Evolutionary conservation across 2,113 vertebrate species (phyloP).

Genomic region (Chloropsis hardwickii): DNA sequence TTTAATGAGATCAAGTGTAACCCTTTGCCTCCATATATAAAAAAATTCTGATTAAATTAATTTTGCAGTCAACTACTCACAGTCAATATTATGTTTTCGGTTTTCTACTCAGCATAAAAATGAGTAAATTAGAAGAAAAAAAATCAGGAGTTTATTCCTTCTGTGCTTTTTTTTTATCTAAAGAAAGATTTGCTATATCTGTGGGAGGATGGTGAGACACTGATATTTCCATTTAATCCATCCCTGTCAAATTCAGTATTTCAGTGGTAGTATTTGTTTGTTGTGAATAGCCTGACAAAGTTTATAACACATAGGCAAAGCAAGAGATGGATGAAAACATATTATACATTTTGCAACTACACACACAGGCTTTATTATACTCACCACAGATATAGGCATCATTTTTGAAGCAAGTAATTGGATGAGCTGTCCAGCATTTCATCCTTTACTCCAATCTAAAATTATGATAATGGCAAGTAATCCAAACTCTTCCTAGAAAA

Average conservation of each 20-base stretch:
- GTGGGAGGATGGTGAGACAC: neutral
- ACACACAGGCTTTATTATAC: neutral
- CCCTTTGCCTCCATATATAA: neutral
- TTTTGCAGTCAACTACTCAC: neutral
- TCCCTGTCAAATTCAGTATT: neutral
- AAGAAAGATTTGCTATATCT: neutral
- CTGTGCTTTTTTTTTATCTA: neutral
- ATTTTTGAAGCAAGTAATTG: neutral
- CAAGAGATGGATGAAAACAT: neutral
- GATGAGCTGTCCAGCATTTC: conserved; percentile 7
- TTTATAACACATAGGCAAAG: neutral
- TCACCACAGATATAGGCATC: neutral
- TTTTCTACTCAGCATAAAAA: neutral
- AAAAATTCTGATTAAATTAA: neutral
- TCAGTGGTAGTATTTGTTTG: neutral
- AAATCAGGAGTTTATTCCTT: neutral
- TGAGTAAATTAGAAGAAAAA: neutral
- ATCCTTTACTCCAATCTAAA: neutral
- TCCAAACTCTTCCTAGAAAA: neutral
- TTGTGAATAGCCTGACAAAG: neutral
- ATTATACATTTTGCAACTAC: neutral
- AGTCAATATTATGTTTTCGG: neutral
- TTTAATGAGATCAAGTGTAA: neutral
- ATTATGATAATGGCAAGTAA: neutral
- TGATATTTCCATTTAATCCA: neutral